phyloP scores from a whole-genome alignment of 2,113 vertebrate species.

The Blennius ocellaris region DNA sequence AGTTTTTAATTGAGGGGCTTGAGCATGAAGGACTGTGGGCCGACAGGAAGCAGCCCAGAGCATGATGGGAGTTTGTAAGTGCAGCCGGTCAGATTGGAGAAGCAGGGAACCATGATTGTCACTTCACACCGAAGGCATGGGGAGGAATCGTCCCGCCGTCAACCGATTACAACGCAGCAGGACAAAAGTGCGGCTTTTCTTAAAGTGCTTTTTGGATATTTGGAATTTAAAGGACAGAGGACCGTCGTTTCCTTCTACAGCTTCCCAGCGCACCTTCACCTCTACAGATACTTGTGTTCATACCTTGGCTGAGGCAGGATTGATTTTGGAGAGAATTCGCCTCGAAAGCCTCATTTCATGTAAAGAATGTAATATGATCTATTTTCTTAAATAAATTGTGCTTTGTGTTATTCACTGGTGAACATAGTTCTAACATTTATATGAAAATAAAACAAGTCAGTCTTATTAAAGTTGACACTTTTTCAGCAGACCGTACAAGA shows the following conservation, averaged over 20 bases:
- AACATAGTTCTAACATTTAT: conserved; percentile 29
- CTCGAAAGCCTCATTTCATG: neutral
- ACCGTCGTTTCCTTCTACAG: conserved; percentile 10
- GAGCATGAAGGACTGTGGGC: too few species aligned
- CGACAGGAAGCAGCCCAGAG: neutral
- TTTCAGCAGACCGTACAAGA: conserved; percentile 23
- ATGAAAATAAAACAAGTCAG: conserved; percentile 53
- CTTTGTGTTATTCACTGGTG: conserved; percentile 52
- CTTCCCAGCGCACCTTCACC: conserved; percentile 4
- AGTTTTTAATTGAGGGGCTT: too few species aligned
- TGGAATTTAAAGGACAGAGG: conserved; percentile 31
- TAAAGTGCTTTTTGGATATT: conserved; percentile 80
- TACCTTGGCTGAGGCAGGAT: conserved; percentile 13
- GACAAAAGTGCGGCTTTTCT: conserved; percentile 76
- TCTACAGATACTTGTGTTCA: conserved; percentile 15
- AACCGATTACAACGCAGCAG: conserved; percentile 57
- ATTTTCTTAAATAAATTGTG: conserved; percentile 66
- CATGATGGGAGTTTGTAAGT: conserved; percentile 13
- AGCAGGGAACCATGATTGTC: conserved; percentile 72
- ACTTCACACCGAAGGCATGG: conserved; percentile 45
- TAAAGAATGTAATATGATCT: conserved; percentile 8
- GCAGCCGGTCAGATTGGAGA: neutral
- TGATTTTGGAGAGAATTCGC: conserved; percentile 9
- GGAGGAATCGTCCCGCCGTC: conserved; percentile 41
- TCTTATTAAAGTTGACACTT: neutral